A percentile compares a stretch with the other conserved stretches of the same genome.
Evolutionary conservation across 2,797 vertebrate genomes (phyloP).

Genomic region (Peromyscus aztecus): DNA sequence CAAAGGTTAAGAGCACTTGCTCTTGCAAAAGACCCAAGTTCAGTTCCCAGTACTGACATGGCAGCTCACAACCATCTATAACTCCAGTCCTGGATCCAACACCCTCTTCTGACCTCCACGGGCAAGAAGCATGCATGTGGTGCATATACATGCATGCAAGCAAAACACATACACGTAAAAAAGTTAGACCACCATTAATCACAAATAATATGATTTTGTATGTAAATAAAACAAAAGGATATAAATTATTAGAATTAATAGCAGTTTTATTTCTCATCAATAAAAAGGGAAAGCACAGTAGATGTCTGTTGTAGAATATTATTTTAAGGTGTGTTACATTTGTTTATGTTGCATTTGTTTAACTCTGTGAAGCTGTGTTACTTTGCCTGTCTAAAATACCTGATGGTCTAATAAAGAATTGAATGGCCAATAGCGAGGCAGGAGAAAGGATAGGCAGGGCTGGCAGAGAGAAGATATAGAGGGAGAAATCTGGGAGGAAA

Average conservation of each 20-base stretch:
- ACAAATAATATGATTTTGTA: neutral
- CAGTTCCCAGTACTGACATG: neutral
- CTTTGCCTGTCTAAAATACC: too few relatives aligned
- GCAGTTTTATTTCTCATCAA: neutral
- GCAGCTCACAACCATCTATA: neutral
- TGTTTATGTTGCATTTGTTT: too few relatives aligned
- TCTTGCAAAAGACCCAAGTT: neutral
- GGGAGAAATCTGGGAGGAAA: too few relatives aligned
- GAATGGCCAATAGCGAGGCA: too few relatives aligned
- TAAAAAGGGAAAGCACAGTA: neutral
- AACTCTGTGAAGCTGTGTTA: too few relatives aligned
- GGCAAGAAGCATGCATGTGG: neutral
- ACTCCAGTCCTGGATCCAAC: neutral
- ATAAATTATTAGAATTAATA: neutral
- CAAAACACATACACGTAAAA: neutral
- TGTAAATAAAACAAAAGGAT: neutral
- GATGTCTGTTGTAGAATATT: too few relatives aligned
- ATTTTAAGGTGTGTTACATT: too few relatives aligned
- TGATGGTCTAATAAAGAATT: too few relatives aligned
- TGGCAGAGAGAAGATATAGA: too few relatives aligned
- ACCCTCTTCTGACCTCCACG: neutral
- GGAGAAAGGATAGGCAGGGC: too few relatives aligned
- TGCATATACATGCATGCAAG: neutral
- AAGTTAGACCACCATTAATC: neutral
- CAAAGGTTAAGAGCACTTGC: neutral